phyloP scores from a whole-genome alignment of 2,113 vertebrate genomes.

The Sapajus apella region DNA sequence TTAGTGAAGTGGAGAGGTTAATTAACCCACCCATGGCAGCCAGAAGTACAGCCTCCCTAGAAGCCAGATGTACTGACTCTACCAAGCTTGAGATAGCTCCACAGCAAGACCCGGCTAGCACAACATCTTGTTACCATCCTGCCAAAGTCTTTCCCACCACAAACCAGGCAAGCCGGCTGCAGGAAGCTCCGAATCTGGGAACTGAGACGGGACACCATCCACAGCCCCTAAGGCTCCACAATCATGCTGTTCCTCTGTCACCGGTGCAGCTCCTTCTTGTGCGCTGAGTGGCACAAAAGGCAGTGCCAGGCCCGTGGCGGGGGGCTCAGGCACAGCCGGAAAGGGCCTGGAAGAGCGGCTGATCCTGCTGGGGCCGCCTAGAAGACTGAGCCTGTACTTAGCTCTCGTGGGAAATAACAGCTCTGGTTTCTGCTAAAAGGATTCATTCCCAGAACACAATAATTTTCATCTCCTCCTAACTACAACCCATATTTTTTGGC shows the following conservation, averaged over 20 bases:
- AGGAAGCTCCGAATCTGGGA: fast-evolving
- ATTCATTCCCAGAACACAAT: slow-evolving; percentile 68
- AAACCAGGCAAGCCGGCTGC: not conserved
- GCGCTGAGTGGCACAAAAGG: not conserved
- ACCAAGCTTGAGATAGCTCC: not conserved
- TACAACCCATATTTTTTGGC: slow-evolving; percentile 61
- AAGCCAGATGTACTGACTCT: not conserved
- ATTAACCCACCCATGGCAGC: not conserved
- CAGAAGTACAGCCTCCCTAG: not conserved
- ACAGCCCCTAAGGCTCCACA: not conserved
- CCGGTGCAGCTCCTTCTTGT: not conserved
- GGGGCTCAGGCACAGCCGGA: not conserved
- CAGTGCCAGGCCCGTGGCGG: not conserved
- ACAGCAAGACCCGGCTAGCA: fast-evolving
- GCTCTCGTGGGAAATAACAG: slow-evolving; percentile 48
- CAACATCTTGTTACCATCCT: fast-evolving
- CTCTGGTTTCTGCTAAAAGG: slow-evolving; percentile 75
- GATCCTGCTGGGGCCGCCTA: slow-evolving; percentile 41
- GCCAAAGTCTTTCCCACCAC: not conserved
- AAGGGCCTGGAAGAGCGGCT: not conserved
- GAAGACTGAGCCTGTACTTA: slow-evolving; percentile 65
- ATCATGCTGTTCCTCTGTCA: fast-evolving
- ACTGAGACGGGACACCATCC: fast-evolving
- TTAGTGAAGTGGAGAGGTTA: not conserved
- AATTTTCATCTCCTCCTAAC: slow-evolving; percentile 69